Percentiles rank a stretch among this genome's conserved stretches.
Conservation (phyloP, 1,140 invertebrate genomes). For the Stratiolaelaps scimitus region DNA sequence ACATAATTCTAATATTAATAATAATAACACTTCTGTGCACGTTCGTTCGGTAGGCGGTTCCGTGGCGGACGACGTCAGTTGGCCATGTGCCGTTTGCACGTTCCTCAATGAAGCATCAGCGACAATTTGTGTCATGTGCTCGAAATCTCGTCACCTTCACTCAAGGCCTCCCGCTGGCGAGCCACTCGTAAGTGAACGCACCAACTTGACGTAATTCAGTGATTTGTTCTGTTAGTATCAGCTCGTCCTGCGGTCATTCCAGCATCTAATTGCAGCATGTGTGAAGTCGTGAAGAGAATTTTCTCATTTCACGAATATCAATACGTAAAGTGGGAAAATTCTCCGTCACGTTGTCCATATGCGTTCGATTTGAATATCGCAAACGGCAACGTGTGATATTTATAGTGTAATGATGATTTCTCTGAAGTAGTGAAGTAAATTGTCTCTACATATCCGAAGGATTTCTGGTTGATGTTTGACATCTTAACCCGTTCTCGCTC, state of each 20-base stretch:
- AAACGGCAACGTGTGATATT: too few relatives aligned
- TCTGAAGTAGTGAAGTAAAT: neutral
- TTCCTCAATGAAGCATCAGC: conserved; percentile 49
- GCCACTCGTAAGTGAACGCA: neutral
- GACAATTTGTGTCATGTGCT: conserved; percentile 63
- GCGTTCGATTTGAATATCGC: too few relatives aligned
- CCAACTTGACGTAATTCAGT: too few relatives aligned
- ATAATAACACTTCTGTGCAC: neutral
- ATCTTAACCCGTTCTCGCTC: neutral
- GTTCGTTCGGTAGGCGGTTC: neutral
- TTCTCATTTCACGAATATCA: too few relatives aligned
- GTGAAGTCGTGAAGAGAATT: too few relatives aligned
- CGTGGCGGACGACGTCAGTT: conserved; percentile 39
- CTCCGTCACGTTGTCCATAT: too few relatives aligned
- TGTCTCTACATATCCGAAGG: neutral
- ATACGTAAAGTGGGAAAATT: too few relatives aligned
- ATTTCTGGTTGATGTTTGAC: neutral
- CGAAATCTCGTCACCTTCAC: conserved; percentile 15
- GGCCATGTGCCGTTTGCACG: conserved; percentile 59
- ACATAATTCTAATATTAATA: neutral
- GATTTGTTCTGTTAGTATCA: too few relatives aligned
- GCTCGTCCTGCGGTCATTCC: too few relatives aligned
- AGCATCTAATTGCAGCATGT: too few relatives aligned
- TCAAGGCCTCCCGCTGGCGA: neutral
- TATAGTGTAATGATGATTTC: too few relatives aligned